Conservation (phyloP, 2,113 vertebrate species). For the Nettapus auritus region DNA sequence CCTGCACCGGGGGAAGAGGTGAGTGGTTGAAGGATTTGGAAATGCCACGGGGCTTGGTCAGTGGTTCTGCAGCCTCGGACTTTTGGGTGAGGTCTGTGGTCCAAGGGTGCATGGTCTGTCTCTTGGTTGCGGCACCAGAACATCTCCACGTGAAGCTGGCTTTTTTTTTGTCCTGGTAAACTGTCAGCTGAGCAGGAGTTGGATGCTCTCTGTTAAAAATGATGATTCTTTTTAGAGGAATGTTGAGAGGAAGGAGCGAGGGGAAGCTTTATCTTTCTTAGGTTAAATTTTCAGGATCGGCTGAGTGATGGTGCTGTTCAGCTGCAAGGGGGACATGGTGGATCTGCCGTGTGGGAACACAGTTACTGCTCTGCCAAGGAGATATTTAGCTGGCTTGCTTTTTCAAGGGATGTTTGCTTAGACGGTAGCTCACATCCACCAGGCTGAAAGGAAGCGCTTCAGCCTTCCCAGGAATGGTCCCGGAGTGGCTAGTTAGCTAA, state of each 20-base stretch:
- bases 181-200: neutral
- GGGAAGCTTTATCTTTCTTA: neutral
- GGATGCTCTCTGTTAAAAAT: neutral
- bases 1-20: neutral
- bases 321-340: neutral
- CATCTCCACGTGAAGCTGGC: neutral
- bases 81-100: neutral
- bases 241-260: neutral
- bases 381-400: neutral
- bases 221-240: neutral
- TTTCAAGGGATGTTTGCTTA: neutral
- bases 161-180: neutral
- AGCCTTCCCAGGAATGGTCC: neutral
- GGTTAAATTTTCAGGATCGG: neutral
- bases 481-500: neutral
- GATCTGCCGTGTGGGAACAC: neutral
- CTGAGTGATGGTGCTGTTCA: neutral
- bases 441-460: neutral
- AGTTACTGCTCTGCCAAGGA: neutral
- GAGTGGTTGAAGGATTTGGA: neutral
- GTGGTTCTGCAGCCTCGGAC: neutral
- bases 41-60: neutral
- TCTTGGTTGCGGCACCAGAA: neutral
- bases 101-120: neutral
- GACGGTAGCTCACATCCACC: rapidly evolving